Percentiles rank a stretch among this genome's conserved stretches.
phyloP scores from a whole-genome alignment of 2,888 invertebrate genomes.

The Acleris cristana region DNA sequence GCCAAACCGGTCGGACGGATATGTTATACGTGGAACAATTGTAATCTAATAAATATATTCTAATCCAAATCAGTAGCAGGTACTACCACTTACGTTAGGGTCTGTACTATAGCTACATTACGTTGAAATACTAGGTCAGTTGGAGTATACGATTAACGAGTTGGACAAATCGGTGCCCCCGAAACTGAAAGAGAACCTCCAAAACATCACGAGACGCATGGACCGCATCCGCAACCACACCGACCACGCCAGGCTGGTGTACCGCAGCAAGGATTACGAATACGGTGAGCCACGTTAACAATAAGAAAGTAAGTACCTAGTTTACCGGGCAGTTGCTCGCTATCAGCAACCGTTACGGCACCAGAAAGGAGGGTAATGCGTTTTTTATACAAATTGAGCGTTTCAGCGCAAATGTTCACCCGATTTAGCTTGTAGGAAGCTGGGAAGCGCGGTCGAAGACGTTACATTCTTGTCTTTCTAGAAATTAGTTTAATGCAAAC shows the following conservation, averaged over 20 bases:
- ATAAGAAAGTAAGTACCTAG: no score
- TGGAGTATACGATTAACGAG: conserved; percentile 77
- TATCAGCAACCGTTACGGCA: not conserved
- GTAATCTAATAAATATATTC: no score
- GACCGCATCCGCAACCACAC: conserved; percentile 69
- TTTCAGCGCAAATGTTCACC: no score
- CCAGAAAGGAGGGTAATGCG: not conserved
- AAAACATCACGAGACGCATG: conserved; percentile 71
- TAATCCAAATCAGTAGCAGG: no score
- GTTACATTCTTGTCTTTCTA: no score
- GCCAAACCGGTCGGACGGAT: no score
- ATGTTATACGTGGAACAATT: no score
- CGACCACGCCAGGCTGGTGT: conserved; percentile 58
- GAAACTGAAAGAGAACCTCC: conserved; percentile 72
- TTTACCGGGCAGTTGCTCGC: not conserved
- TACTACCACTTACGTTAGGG: no score
- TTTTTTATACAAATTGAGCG: not conserved
- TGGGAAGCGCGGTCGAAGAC: no score
- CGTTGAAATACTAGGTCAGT: conserved; percentile 56
- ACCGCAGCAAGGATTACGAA: conserved; percentile 76
- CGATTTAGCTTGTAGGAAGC: no score
- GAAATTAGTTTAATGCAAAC: no score
- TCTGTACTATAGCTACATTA: no score
- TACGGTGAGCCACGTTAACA: conserved; percentile 60
- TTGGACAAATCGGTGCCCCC: conserved; percentile 71